Percentiles rank a stretch among this genome's conserved stretches.
Conservation (phyloP, 2,888 invertebrate genomes). For the Polietes domitor region DNA sequence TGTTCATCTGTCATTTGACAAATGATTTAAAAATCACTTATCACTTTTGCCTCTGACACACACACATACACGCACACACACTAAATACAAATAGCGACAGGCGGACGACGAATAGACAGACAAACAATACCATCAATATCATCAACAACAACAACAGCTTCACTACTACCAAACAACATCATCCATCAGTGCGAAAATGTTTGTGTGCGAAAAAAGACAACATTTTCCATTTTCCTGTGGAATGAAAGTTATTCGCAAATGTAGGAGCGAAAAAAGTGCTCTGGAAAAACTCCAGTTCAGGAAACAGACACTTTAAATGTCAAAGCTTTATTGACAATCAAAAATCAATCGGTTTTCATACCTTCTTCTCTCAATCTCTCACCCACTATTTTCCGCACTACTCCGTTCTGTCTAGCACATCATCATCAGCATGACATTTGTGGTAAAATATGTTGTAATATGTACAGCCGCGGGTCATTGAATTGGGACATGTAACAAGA, state of each 20-base stretch:
- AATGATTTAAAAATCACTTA: constrained; percentile 78
- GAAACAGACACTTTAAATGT: constrained; percentile 79
- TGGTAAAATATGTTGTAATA: constrained; percentile 28
- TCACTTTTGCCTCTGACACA: not conserved
- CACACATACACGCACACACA: not conserved
- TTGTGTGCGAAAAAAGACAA: not conserved
- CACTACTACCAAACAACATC: constrained; percentile 8
- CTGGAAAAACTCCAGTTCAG: constrained; percentile 68
- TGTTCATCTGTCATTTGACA: constrained; percentile 76
- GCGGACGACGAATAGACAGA: not conserved
- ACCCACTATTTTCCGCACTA: not conserved
- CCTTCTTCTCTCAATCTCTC: constrained; percentile 17
- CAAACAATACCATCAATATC: constrained; percentile 8
- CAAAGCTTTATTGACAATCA: constrained; percentile 79
- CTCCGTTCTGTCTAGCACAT: constrained; percentile 27
- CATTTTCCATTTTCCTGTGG: not conserved
- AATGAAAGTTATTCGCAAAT: constrained; percentile 6
- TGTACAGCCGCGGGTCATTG: not conserved
- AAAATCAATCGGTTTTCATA: constrained; percentile 76
- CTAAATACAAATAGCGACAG: not conserved
- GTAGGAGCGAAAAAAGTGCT: constrained; percentile 32
- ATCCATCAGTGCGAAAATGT: constrained; percentile 26
- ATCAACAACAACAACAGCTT: constrained; percentile 12
- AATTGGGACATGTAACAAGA: too few species aligned
- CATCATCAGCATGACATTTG: constrained; percentile 30